Base-by-base conservation (phyloP, 2,797 vertebrate species). In the Oryzias sinensis region DNA sequence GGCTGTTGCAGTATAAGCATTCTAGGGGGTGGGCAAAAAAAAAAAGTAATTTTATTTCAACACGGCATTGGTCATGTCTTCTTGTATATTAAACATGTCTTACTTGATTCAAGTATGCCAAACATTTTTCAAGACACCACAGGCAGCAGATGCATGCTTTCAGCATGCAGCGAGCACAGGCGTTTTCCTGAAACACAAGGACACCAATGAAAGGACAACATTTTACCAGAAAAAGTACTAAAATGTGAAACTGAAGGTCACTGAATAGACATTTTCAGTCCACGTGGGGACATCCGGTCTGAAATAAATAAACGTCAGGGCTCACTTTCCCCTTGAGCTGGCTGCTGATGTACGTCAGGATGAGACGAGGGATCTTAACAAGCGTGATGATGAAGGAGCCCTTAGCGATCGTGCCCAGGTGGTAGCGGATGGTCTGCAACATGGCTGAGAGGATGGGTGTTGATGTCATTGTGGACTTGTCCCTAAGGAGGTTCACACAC, bases 61-160 rank as follows among this genome's bases (percentile, higher is more conserved):
- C 55, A 58, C 11, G 4, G 6, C n/a, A 27, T 1, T 2, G 14
- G 43, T 49, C 6, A 14, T 11, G 16, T 4, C 5, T 1, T 44
- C 0, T 40, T 1, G 43, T 56, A 6, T 29, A 5, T 5, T 24
- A 33, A 3, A 16, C 43, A 4, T 24, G 18, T 65, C 87, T 84
- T 89, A 98, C 97, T 90, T 97, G 95, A 89, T 99, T 99, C 84
- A 99, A 88, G 79, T 95, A 98, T 24, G 88, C 90, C 40, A 99
- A 94, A 91, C 97, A 99, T 93, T 97, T 98, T 88, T 98, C 95
- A 24, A 99, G 91, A 91, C 97, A 99, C 96, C 97, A 99, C 88
- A 99, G 86, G 87, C 96, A 99, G 90, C 97, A 99, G 78, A 99
- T 93, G 62, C 97, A 99, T 27, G 94, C 89, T 87, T 98, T 99